Evolutionary conservation across 2,797 vertebrate genomes (phyloP).

Genomic region (Neoniphon sammara): DNA sequence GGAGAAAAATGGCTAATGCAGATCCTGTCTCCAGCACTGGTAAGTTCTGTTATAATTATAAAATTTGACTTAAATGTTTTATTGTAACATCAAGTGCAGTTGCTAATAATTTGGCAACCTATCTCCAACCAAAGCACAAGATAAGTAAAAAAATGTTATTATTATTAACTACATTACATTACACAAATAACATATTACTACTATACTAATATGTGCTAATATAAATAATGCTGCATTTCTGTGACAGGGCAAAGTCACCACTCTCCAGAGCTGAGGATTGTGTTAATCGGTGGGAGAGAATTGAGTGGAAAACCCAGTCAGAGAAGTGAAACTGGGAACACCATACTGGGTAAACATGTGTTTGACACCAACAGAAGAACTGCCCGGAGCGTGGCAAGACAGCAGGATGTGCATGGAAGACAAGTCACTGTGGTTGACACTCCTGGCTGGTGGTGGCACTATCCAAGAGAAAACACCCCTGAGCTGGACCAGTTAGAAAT

Average conservation of each 20-base stretch:
- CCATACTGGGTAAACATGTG: conserved; percentile 53
- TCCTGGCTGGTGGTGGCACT: conserved; percentile 68
- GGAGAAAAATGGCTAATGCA: conserved; percentile 11
- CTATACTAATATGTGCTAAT: too few species aligned
- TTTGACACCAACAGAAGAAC: conserved; percentile 64
- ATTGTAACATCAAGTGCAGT: too few species aligned
- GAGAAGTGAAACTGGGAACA: conserved; percentile 61
- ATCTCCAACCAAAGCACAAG: too few species aligned
- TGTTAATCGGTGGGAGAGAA: conserved; percentile 62
- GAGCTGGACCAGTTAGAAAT: conserved; percentile 61
- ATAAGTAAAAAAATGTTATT: too few species aligned
- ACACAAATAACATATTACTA: not conserved
- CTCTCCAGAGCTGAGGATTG: conserved; percentile 47
- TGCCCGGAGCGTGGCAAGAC: conserved; percentile 40
- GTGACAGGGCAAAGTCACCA: conserved; percentile 10
- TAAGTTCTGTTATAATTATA: conserved; percentile 14
- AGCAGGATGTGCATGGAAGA: conserved; percentile 41
- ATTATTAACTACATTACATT: too few species aligned
- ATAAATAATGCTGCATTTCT: conserved; percentile 3
- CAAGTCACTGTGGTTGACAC: conserved; percentile 63
- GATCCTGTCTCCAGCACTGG: not conserved
- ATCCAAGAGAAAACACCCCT: conserved; percentile 52
- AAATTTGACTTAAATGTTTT: too few species aligned
- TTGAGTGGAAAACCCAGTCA: conserved; percentile 17
- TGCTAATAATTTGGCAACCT: too few species aligned